Base-by-base conservation (phyloP, 30 jellyfish, hydroid and myxozoan genomes). In the Hydra vulgaris region DNA sequence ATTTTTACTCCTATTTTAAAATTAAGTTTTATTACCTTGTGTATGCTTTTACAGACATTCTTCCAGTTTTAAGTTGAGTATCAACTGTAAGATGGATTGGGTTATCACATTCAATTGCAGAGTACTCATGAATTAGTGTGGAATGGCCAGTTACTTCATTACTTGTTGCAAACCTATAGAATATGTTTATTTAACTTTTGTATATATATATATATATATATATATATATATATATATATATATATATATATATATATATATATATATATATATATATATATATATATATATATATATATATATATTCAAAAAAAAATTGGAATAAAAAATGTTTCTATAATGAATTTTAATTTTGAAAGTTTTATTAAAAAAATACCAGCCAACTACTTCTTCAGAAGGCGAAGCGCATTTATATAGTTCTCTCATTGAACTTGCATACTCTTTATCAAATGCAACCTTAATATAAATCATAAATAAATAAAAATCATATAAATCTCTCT, bases 21-120 rank as follows among this genome's bases (percentile, higher is more conserved):
- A n/a, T n/a, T n/a, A n/a, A n/a, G n/a, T n/a, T n/a, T n/a, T 12
- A 3, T 40, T 83, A 91, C 97, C 97, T 91, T 73, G 77, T 53
- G 69, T 86, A 91, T 7, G 97, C 86, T 76, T 91, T 91, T 68
- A 87, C 84, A 66, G 77, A 66, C 96, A 91, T 86, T 76, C 74
- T 83, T 25, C 97, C 97, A 40, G 88, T 81, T 67, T 86, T 86
- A 61, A 91, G 76, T 17, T 90, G 88, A 25, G 97, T 91, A 66
- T 91, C 97, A 15, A 91, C 95, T 3, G 97, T 91, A 27, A 91
- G 69, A 73, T 91, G 97, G 22, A 91, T 91, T 27, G 97, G 97
- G 54, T 71, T 80, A 27, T 76, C 81, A 56, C 95, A 83, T 26
- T 82, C 97, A 0, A 95, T 81, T 15, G 96, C 81, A 73, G 86